Base-by-base conservation (phyloP, 2,113 vertebrate species). In the Cygnus buccinator region DNA sequence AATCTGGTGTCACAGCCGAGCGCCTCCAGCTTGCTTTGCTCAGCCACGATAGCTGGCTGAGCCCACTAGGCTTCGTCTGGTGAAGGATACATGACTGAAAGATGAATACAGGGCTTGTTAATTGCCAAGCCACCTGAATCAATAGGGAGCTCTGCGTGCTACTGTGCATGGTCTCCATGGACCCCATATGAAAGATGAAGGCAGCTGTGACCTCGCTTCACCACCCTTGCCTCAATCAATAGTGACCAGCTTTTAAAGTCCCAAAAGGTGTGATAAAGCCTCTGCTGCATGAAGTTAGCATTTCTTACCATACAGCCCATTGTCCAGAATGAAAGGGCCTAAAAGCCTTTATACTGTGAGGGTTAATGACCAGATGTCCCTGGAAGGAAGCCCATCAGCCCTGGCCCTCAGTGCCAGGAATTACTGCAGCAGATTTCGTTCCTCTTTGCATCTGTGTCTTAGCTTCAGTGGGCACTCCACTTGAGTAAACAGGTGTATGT, bases 231-330 rank as follows among this genome's bases (percentile, higher is more conserved):
- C 63, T 94, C 94, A 87, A 96, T 97, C 96, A 96, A 97, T 97
- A 96, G 77, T 71, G 76, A 92, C 87, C 84, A 94, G 91, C 77
- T 92, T 96, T 89, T 87, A 39, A 65, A 89, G 77, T 96, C 96
- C 96, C 95, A 94, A 94, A 97, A 96, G 94, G 96, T 97, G 94
- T 91, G 96, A 96, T 96, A 96, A 96, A 95, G 89, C 41, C 91
- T 87, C 70, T 91, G 86, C 84, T 37, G 77, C n/a, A 55, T 10
- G 6, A 91, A 93, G 95, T 96, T 91, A 85, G 59, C 13, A 0
- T 91, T 93, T 94, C 92, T 91, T 82, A 84, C 54, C 63, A 17
- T 43, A 62, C 13, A 89, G 71, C 63, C 74, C 91, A 95, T 96
- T 96, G 96, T 95, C 89, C 77, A 44, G 55, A 73, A 43, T 95